Evolutionary conservation across 2,888 invertebrate genomes (phyloP).

Genomic region (Chloroclysta siterata): DNA sequence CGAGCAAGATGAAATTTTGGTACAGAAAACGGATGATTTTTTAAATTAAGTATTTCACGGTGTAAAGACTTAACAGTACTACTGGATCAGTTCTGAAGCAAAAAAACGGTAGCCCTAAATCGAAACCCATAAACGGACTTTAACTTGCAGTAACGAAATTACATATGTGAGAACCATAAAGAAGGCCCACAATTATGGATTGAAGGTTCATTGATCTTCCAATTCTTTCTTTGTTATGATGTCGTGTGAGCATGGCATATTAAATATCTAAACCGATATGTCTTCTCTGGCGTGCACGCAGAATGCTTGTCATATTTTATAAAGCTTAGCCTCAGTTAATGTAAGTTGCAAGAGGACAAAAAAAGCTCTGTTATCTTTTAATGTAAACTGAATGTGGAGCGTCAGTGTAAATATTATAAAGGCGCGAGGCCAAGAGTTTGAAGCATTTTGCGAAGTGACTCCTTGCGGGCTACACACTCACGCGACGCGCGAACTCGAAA

Average conservation of each 20-base stretch:
- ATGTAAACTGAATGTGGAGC: constrained; percentile 76
- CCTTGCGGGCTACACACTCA: constrained; percentile 75
- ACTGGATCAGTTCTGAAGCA: constrained; percentile 4
- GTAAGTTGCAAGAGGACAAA: constrained; percentile 76
- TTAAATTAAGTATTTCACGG: neutral
- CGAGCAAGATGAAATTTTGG: neutral
- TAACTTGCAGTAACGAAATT: constrained; percentile 22
- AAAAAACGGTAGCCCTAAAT: constrained; percentile 23
- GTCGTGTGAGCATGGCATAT: constrained; percentile 57
- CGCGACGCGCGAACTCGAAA: constrained; percentile 57
- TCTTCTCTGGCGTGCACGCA: constrained; percentile 57
- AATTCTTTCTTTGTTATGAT: constrained; percentile 54
- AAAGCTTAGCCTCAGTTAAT: constrained; percentile 60
- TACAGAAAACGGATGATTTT: neutral
- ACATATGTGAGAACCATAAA: constrained; percentile 22
- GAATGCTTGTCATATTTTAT: constrained; percentile 70
- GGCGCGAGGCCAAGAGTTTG: constrained; percentile 65
- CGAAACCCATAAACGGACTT: constrained; percentile 27
- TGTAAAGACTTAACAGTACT: neutral
- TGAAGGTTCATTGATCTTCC: constrained; percentile 61
- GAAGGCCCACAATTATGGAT: constrained; percentile 44
- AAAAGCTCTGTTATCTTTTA: constrained; percentile 79
- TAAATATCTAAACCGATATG: constrained; percentile 60
- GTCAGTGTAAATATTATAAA: constrained; percentile 81
- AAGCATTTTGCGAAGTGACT: constrained; percentile 81